phyloP scores from a whole-genome alignment of 2,113 vertebrate species.

The Enhydra lutris region DNA sequence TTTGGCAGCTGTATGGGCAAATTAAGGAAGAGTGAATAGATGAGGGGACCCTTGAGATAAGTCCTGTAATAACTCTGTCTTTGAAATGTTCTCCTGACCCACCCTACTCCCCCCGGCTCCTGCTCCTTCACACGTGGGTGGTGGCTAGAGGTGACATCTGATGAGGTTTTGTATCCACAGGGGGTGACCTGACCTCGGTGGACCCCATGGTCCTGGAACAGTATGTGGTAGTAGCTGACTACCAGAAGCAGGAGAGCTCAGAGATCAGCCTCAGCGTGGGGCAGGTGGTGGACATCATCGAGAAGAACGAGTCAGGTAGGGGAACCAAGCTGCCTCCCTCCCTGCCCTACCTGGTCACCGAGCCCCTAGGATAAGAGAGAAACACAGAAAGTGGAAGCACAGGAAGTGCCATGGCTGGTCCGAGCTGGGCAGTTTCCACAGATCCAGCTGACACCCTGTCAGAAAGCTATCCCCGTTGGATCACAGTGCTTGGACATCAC shows the following conservation, averaged over 20 bases:
- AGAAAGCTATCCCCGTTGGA: background rate
- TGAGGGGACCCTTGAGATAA: background rate
- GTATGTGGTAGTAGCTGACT: conserved; percentile 96
- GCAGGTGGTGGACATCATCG: conserved; percentile 98
- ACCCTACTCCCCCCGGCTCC: background rate
- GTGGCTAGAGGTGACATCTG: background rate
- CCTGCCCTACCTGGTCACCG: background rate
- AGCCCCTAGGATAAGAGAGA: background rate
- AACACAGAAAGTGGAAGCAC: no score
- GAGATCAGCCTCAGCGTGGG: conserved; percentile 97
- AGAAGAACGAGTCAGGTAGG: conserved; percentile 98
- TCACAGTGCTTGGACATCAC: background rate
- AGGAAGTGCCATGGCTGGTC: rapidly evolving
- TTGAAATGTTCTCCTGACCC: background rate
- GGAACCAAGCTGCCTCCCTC: background rate
- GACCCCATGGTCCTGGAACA: conserved; percentile 96
- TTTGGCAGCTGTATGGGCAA: background rate
- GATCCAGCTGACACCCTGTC: background rate
- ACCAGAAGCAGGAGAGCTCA: conserved; percentile 98
- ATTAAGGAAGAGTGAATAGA: background rate
- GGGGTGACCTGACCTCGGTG: conserved; percentile 87
- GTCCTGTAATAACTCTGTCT: background rate
- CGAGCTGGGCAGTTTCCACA: background rate
- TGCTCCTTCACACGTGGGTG: background rate
- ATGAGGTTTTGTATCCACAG: conserved; percentile 76